Percentiles rank a stretch among this genome's conserved stretches.
Conservation (phyloP, 2,888 invertebrate species). For the Dastarcus helophoroides region DNA sequence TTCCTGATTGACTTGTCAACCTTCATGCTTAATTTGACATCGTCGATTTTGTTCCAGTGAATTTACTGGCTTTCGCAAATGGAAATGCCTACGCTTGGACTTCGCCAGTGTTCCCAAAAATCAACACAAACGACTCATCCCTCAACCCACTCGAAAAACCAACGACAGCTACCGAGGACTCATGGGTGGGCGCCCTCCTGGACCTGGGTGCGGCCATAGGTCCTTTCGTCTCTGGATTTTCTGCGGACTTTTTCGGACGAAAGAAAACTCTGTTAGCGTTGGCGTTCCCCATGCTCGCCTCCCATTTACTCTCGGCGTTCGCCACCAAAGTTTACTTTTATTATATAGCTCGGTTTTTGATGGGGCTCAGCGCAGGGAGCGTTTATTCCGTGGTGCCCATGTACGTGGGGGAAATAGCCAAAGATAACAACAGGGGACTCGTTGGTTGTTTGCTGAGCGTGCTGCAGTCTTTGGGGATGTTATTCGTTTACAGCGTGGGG, state of each 20-base stretch:
- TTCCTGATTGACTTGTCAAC: no score
- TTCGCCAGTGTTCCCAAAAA: conserved; percentile 20
- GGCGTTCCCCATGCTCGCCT: conserved; percentile 51
- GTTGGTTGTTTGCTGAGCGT: conserved; percentile 38
- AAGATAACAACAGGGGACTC: conserved; percentile 65
- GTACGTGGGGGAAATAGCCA: conserved; percentile 77
- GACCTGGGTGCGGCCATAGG: conserved; percentile 21
- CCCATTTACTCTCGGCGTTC: conserved; percentile 16
- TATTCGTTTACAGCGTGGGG: conserved; percentile 16
- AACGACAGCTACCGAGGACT: conserved; percentile 18
- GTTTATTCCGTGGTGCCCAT: conserved; percentile 64
- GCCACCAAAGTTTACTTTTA: conserved; percentile 16
- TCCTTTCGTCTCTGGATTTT: conserved; percentile 18
- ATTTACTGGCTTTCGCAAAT: conserved; percentile 18
- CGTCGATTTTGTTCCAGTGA: no score
- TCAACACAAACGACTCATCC: conserved; percentile 13
- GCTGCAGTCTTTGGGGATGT: conserved; percentile 14
- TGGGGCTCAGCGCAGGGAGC: conserved; percentile 55
- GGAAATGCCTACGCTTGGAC: conserved; percentile 22
- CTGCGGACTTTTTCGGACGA: conserved; percentile 39
- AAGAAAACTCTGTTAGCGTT: conserved; percentile 53
- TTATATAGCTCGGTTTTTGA: conserved; percentile 46
- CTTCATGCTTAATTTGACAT: no score
- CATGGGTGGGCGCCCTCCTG: conserved; percentile 21
- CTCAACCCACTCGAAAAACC: conserved; percentile 18